phyloP scores from a whole-genome alignment of 2,797 vertebrate genomes.

The Coendou prehensilis region DNA sequence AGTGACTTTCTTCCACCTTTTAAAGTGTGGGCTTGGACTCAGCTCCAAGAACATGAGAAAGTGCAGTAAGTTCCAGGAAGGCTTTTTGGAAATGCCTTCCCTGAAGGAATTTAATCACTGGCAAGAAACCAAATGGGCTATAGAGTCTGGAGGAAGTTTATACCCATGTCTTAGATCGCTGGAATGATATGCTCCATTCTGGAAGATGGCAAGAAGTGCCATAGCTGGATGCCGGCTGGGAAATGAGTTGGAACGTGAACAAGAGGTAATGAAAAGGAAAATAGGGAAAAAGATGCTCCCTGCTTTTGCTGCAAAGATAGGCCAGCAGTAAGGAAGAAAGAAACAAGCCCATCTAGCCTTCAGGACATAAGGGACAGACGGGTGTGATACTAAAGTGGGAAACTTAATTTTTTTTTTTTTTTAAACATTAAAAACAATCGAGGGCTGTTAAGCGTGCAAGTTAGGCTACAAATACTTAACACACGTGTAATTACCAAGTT shows the following conservation, averaged over 20 bases:
- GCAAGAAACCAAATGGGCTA: neutral
- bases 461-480: neutral
- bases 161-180: neutral
- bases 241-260: neutral
- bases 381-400: neutral
- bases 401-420: neutral
- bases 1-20: neutral
- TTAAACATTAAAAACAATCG: neutral
- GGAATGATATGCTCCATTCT: neutral
- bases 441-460: neutral
- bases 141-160: neutral
- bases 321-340: neutral
- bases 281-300: neutral
- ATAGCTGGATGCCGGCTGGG: neutral
- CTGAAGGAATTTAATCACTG: neutral
- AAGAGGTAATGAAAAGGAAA: neutral
- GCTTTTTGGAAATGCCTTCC: neutral
- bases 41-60: neutral
- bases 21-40: neutral
- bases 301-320: neutral
- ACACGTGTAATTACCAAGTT: neutral
- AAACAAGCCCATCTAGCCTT: neutral
- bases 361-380: neutral
- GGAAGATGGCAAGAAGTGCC: fast-evolving
- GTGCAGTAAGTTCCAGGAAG: neutral